Evolutionary conservation across 2,113 vertebrate species (phyloP).

Genomic region (Pelvicachromis taeniatus): DNA sequence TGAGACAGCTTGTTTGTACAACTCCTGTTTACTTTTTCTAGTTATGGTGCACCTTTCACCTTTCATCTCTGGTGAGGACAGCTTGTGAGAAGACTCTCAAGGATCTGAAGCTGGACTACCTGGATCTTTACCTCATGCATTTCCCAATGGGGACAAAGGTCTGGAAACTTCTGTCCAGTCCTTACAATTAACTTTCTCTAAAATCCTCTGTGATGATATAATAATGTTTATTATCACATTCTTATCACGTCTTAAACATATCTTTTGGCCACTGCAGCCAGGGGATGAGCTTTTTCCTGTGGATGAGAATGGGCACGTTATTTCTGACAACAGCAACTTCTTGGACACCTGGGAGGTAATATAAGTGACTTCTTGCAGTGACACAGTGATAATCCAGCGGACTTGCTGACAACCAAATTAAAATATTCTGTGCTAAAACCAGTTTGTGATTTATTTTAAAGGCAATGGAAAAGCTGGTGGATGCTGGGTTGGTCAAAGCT

Average conservation of each 20-base stretch:
- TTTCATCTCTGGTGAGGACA: conserved; percentile 77
- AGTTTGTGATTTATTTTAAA: conserved; percentile 27
- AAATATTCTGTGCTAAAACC: background rate
- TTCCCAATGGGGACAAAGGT: conserved; percentile 83
- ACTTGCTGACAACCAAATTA: background rate
- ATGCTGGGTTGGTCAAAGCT: conserved; percentile 84
- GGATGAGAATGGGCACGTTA: conserved; percentile 27
- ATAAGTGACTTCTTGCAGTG: background rate
- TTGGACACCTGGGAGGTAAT: conserved; percentile 71
- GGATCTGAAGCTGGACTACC: conserved; percentile 80
- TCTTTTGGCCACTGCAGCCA: conserved; percentile 35
- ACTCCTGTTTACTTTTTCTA: conserved; percentile 26
- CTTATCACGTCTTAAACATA: background rate
- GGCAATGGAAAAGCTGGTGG: conserved; percentile 88
- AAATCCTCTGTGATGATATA: background rate
- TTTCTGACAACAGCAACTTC: conserved; percentile 56
- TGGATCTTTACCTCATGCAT: conserved; percentile 91
- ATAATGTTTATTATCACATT: too few relatives aligned
- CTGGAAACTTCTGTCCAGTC: background rate
- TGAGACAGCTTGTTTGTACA: background rate
- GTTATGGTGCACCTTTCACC: conserved; percentile 88
- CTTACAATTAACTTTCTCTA: background rate
- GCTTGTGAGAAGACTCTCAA: conserved; percentile 82
- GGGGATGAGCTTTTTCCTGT: conserved; percentile 42
- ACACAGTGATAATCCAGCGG: background rate